Base-by-base conservation (phyloP, 2,888 invertebrate genomes). In the Brenthis hecate region DNA sequence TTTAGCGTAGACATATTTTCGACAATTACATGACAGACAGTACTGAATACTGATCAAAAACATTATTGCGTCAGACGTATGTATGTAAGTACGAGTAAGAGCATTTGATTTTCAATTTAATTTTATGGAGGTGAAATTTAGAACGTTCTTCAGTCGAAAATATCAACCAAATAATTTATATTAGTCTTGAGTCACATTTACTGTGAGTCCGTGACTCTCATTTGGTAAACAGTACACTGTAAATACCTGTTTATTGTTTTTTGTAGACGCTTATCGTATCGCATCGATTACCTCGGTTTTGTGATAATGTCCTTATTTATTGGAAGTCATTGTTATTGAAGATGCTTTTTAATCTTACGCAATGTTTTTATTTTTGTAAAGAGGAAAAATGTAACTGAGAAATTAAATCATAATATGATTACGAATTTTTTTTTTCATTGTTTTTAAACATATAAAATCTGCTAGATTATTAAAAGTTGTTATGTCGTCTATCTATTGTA, bases 221-320 rank as follows among this genome's bases (percentile, higher is more conserved):
- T 58, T 23, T 19, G 14, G 57, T 50, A 50, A 50, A 28, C 60
- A 50, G 28, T 60, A 60, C 0, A 13, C 32, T 28, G 32, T 28
- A 3, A 60, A 47, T 28, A 58, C 19, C 48, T 14, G 28, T 23
- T 23, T n/a, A 60, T 50, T 28, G 2, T n/a, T 50, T 60, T 28
- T 60, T 60, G 50, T 60, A 28, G 48, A 60, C 16, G 13, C 50
- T 60, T 50, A 60, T 60, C 60, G 28, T 6, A 50, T 16, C 50
- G 50, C 60, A 60, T 60, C 60, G 48, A 50, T 60, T 50, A 60
- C 60, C 60, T 60, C 50, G 50, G 48, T n/a, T 50, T 19, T 23
- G 43, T 14, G 50, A 60, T 50, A 60, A 60, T 13, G 13, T 50
- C 13, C n/a, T n/a, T 60, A 60, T 60, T 60, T 60, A 60, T 50